Evolutionary conservation across 2,113 vertebrate genomes (phyloP).

Genomic region (Steatornis caripensis): DNA sequence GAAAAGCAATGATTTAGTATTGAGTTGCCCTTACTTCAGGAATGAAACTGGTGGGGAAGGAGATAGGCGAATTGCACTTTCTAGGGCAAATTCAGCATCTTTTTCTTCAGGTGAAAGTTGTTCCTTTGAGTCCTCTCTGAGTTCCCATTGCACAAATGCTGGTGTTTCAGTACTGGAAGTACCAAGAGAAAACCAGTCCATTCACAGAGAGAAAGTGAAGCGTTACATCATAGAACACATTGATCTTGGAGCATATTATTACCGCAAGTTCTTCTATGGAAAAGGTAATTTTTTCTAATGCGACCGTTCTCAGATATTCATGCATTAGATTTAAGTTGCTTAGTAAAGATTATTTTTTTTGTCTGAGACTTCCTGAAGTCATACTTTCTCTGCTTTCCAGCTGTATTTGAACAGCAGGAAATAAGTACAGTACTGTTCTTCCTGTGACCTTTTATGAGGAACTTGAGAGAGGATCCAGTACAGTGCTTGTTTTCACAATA

Average conservation of each 20-base stretch:
- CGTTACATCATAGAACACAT: slow-evolving; percentile 98
- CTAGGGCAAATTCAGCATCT: slow-evolving; percentile 83
- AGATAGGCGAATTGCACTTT: slow-evolving; percentile 90
- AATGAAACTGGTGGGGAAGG: slow-evolving; percentile 95
- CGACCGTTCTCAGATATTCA: background rate
- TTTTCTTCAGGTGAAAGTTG: slow-evolving; percentile 87
- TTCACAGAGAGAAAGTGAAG: slow-evolving; percentile 96
- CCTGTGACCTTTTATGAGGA: background rate
- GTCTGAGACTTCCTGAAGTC: background rate
- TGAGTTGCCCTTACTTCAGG: slow-evolving; percentile 90
- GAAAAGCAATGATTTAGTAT: slow-evolving; percentile 89
- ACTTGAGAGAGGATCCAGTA: background rate
- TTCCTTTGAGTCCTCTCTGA: slow-evolving; percentile 93
- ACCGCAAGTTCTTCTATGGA: slow-evolving; percentile 95
- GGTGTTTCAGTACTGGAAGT: slow-evolving; percentile 96
- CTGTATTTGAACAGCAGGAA: background rate
- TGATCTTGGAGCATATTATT: slow-evolving; percentile 96
- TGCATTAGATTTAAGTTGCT: background rate
- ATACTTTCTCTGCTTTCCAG: background rate
- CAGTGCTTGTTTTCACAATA: background rate
- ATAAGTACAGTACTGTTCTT: background rate
- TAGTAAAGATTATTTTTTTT: background rate
- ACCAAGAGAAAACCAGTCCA: slow-evolving; percentile 90
- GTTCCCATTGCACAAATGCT: slow-evolving; percentile 96
- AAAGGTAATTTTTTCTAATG: slow-evolving; percentile 81